Conservation (phyloP, 1,140 invertebrate genomes). For the Drosophila melanogaster region DNA sequence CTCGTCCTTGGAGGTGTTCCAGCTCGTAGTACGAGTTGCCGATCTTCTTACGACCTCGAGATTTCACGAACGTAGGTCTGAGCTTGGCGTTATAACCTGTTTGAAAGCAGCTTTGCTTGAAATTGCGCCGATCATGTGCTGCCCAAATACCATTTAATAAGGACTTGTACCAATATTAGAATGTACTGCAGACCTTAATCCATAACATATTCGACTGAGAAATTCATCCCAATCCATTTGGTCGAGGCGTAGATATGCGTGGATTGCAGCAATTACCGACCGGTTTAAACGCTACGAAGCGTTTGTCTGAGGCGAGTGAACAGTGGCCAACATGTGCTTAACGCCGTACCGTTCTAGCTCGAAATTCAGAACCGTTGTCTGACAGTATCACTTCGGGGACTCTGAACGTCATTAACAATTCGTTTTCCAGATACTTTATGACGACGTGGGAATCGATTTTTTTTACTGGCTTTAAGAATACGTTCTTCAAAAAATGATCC, state of each 20-base stretch:
- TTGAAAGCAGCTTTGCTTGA: constrained; percentile 11
- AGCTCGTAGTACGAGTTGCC: constrained; percentile 1
- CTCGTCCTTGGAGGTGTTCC: not conserved
- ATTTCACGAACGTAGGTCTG: constrained; percentile 1
- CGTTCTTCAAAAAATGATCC: too few species aligned
- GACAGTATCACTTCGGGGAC: too few species aligned
- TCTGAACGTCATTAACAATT: too few species aligned
- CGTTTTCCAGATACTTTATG: too few species aligned
- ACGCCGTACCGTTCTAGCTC: too few species aligned
- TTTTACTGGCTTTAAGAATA: too few species aligned
- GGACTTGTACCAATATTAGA: too few species aligned
- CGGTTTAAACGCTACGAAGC: not conserved
- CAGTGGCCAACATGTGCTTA: too few species aligned
- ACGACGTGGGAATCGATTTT: too few species aligned
- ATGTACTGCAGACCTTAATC: not conserved
- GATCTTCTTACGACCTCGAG: constrained; percentile 1
- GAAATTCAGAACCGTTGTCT: too few species aligned
- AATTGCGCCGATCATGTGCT: not conserved
- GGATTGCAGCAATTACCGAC: not conserved
- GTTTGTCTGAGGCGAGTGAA: not conserved
- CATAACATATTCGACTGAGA: not conserved
- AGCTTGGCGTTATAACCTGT: constrained; percentile 5
- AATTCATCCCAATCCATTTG: not conserved
- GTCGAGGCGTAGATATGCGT: not conserved
- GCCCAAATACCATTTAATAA: too few species aligned